Conservation (phyloP, 2,113 vertebrate species). For the Aphelocoma coerulescens region DNA sequence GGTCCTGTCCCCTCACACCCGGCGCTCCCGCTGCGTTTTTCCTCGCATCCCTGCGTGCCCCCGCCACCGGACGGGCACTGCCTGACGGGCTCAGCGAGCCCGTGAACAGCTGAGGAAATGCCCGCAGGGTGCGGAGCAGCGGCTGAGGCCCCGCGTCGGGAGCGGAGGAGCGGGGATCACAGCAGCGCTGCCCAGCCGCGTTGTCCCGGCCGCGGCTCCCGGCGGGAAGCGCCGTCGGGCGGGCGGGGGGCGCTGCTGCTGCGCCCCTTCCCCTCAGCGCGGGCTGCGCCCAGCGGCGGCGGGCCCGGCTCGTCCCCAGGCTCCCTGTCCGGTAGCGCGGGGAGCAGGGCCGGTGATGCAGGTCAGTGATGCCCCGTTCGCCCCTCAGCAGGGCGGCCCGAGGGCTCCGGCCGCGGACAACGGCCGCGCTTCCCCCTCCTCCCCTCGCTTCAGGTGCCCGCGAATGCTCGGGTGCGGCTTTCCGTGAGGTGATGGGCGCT, state of each 20-base stretch:
- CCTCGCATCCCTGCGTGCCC: neutral
- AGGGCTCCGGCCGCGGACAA: too few relatives aligned
- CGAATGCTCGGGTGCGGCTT: neutral
- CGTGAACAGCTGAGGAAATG: accelerated
- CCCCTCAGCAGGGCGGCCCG: neutral
- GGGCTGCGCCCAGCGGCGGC: neutral
- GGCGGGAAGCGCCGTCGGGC: neutral
- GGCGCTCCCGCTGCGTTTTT: too few relatives aligned
- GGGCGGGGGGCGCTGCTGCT: neutral
- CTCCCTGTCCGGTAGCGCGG: neutral
- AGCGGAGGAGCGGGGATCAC: too few relatives aligned
- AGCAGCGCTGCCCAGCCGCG: neutral
- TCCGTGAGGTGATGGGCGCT: neutral
- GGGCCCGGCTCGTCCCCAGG: neutral
- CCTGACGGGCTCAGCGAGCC: neutral
- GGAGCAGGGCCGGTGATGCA: neutral
- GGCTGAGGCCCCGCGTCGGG: accelerated
- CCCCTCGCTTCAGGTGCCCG: too few relatives aligned
- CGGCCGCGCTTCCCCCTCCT: neutral
- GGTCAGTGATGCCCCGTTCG: accelerated
- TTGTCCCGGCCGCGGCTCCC: neutral
- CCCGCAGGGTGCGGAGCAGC: accelerated
- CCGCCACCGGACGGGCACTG: neutral
- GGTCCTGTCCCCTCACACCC: too few relatives aligned
- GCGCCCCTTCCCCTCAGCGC: neutral